Evolutionary conservation across 2,797 vertebrate species (phyloP), one percentile per base, ranked within the genome.

Genomic region (Sphenodon punctatus): DNA sequence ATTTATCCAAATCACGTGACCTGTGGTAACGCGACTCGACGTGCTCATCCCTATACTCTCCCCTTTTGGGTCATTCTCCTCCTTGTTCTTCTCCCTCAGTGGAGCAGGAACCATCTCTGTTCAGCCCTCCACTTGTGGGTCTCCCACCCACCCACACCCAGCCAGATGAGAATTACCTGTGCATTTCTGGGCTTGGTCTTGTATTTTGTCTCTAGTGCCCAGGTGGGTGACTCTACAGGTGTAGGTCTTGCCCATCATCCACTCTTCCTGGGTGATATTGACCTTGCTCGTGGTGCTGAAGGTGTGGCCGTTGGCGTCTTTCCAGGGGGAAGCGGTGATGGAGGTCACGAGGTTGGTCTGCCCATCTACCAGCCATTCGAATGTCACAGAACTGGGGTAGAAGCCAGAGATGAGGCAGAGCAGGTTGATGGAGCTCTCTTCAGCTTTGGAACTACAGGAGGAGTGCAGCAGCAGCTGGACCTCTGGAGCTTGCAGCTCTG

Each of bases 391-490:
- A 23, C 0, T 45, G 60, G 59, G 49, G 45, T 38, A 41, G 42
- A 83, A 88, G 41, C 12, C 13, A 0, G 79, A 68, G 36, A 93
- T 41, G 13, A 75, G 10, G 80, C 93, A 94, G 7, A 73, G n/a
- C 13, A 94, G 73, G 27, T 84, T 73, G 22, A 93, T 79, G 72
- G 14, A 25, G 17, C 23, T 27, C 14, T 71, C 34, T 0, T 46
- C 48, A 0, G 2, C 20, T 20, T 6, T 6, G 41, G 42, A 69
- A 30, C 66, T 4, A 2, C 92, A n/a, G n/a, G n/a, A 85, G 2
- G 92, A 89, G 23, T 93, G 90, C n/a, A n/a, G n/a, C 46, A 75
- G 75, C 8, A 92, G 42, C 14, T 14, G 68, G 65, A 93, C 63
- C 0, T 41, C 48, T 5, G 88, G 90, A 1, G 11, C 1, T 27